Conservation (phyloP, 2,113 vertebrate genomes). For the Symphodus melops region DNA sequence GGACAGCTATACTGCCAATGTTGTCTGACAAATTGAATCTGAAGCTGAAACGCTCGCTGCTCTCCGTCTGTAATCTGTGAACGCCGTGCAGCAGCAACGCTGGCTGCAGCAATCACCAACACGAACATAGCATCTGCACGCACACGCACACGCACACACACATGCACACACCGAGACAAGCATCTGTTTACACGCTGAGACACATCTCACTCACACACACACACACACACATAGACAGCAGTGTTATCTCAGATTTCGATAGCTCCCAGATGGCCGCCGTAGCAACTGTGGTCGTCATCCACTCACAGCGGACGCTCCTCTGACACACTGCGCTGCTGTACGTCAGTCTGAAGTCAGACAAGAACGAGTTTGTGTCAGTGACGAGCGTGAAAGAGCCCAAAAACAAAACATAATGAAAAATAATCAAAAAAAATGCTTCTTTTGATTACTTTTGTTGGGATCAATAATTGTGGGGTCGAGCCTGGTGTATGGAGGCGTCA, state of each 20-base stretch:
- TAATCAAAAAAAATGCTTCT: too few species aligned
- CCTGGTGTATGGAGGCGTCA: too few species aligned
- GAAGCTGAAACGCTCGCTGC: constrained; percentile 5
- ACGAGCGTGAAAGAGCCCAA: too few species aligned
- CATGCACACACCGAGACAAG: background rate
- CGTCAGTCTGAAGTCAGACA: too few species aligned
- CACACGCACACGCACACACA: constrained; percentile 4
- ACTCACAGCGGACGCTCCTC: constrained; percentile 12
- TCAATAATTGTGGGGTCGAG: too few species aligned
- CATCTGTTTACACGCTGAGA: constrained; percentile 7
- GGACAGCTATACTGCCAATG: background rate
- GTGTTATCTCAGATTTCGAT: constrained; percentile 19
- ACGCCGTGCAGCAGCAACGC: constrained; percentile 21
- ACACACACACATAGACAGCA: background rate
- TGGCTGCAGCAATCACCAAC: constrained; percentile 20
- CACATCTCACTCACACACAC: background rate
- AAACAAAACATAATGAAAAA: too few species aligned
- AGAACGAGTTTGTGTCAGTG: too few species aligned
- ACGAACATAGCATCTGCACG: constrained; percentile 8
- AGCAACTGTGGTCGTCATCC: background rate
- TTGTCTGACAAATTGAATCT: constrained; percentile 9
- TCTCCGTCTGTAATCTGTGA: constrained; percentile 12
- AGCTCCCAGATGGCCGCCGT: constrained; percentile 9
- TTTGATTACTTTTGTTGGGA: too few species aligned
- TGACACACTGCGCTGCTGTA: constrained; percentile 5